These are phyloP conservation scores for Cephus runcator DNA, from an alignment of 2,888 invertebrate genomes.

Conservation along the genomic window DNA sequence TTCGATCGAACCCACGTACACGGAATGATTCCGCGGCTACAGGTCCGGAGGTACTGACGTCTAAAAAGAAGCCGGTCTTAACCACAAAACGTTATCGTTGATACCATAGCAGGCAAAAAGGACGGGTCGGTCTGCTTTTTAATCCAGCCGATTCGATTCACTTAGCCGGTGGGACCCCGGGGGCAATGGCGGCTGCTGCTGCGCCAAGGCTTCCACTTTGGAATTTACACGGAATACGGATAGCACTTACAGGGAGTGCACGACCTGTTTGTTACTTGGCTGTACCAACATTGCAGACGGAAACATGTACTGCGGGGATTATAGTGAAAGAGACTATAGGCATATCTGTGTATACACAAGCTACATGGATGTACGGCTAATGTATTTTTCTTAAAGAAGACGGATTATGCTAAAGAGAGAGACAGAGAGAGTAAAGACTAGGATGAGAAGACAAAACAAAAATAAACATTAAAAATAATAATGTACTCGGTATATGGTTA, in stretches of 20 bases:
- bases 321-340: background rate
- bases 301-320: background rate
- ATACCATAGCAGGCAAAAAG: background rate
- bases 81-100: background rate
- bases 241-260: background rate
- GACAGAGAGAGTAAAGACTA: background rate
- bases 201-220: background rate
- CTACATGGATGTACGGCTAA: background rate
- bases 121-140: background rate
- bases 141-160: background rate
- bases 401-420: background rate
- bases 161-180: background rate
- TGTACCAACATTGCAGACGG: background rate
- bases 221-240: background rate
- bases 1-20: background rate
- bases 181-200: background rate
- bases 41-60: background rate
- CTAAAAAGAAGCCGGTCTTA: background rate
- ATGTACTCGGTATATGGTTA: slow-evolving; percentile 6
- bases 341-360: background rate
- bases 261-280: background rate
- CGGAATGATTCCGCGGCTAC: background rate
- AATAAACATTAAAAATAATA: background rate
- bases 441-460: background rate
- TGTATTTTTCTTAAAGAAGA: background rate